Evolutionary conservation across 2,888 invertebrate species (phyloP).

Genomic region (Euclidia mi): DNA sequence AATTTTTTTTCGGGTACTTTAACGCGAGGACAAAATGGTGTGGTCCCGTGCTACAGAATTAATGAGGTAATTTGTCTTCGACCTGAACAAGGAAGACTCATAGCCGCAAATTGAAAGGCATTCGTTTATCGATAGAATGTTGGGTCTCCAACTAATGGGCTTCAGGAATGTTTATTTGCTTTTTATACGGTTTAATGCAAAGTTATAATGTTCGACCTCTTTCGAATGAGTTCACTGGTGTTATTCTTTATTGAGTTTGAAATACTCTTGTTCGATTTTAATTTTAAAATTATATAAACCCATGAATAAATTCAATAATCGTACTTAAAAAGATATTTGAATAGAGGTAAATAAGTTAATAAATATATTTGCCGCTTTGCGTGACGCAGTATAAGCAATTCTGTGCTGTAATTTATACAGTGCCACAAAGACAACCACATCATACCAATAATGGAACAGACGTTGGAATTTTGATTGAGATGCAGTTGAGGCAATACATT

Average conservation of each 20-base stretch:
- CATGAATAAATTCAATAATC: no score
- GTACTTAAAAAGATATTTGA: no score
- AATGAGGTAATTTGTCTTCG: slow-evolving; percentile 80
- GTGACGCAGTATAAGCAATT: no score
- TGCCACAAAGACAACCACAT: no score
- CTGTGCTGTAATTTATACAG: no score
- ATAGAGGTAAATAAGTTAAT: no score
- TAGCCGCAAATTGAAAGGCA: slow-evolving; percentile 72
- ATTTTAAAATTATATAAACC: no score
- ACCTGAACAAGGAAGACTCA: slow-evolving; percentile 60
- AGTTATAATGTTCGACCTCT: slow-evolving; percentile 42
- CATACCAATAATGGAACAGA: no score
- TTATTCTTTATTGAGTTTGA: slow-evolving; percentile 32
- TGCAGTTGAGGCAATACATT: no score
- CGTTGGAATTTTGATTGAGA: no score
- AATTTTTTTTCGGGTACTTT: slow-evolving; percentile 52
- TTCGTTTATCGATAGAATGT: slow-evolving; percentile 64
- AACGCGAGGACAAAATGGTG: slow-evolving; percentile 60
- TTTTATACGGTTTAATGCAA: slow-evolving; percentile 56
- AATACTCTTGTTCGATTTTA: slow-evolving; percentile 17
- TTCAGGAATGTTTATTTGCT: slow-evolving; percentile 62
- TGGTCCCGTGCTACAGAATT: slow-evolving; percentile 73
- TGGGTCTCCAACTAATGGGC: slow-evolving; percentile 59
- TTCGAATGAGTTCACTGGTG: slow-evolving; percentile 37
- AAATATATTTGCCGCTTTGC: no score